Evolutionary conservation across 2,113 vertebrate genomes (phyloP).

Genomic region (Centrocercus urophasianus): DNA sequence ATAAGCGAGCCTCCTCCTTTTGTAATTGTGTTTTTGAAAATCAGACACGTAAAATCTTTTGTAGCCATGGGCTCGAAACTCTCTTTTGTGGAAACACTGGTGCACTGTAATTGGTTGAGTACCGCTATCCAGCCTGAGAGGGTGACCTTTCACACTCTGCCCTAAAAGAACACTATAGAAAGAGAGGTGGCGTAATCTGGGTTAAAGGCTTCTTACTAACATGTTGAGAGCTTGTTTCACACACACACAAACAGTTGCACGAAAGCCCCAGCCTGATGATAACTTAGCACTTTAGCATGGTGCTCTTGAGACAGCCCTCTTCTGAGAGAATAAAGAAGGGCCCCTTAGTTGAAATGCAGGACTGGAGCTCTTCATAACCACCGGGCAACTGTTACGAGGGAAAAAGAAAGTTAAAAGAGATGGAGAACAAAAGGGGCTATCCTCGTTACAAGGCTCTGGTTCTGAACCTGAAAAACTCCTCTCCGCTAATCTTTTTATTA

Average conservation of each 20-base stretch:
- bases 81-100: conserved; percentile 82
- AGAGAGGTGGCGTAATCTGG: conserved; percentile 88
- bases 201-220: conserved; percentile 93
- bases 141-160: conserved; percentile 89
- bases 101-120: conserved; percentile 90
- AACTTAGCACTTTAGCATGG: conserved; percentile 82
- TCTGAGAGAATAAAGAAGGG: conserved; percentile 76
- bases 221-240: conserved; percentile 87
- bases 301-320: conserved; percentile 85
- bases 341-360: conserved; percentile 63
- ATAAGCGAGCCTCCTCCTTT: conserved; percentile 35
- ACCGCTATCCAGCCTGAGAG: conserved; percentile 89
- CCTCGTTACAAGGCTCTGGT: conserved; percentile 48
- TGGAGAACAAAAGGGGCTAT: conserved; percentile 41
- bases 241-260: conserved; percentile 85
- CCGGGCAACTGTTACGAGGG: conserved; percentile 50
- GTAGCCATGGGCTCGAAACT: conserved; percentile 75
- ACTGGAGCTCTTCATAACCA: conserved; percentile 49
- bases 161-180: conserved; percentile 89
- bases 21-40: conserved; percentile 65
- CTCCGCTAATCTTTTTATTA: conserved; percentile 15
- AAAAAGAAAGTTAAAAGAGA: conserved; percentile 67
- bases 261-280: conserved; percentile 80
- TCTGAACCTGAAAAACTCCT: conserved; percentile 23
- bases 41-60: conserved; percentile 82